Evolutionary conservation across 2,797 vertebrate genomes (phyloP), one percentile per base, ranked within the genome.

Genomic region (Lagocephalus sceleratus): DNA sequence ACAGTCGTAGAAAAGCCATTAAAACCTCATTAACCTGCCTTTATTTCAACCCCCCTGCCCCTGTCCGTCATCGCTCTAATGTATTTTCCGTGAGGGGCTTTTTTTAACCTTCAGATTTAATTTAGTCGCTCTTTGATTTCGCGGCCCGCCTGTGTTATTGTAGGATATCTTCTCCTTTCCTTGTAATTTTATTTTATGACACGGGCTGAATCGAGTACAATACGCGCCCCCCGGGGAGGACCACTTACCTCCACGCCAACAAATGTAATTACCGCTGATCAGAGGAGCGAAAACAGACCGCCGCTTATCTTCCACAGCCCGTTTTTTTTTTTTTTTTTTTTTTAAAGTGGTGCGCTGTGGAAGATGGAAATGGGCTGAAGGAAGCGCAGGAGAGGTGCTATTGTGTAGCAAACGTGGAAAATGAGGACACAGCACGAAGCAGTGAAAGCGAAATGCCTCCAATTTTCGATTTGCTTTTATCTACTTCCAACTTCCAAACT

Each of bases 231-330:
- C 83, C 57, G 63, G 86, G 85, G 84, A 78, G 74, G 66, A 76
- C 73, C 78, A 83, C 82, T 89, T 88, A 87, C 86, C 83, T 85
- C 73, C 78, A 79, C 75, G 75, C 83, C 79, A 79, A 75, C 79
- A 78, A 84, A 88, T 75, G 82, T 80, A 87, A 88, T 89, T 84
- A 86, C 80, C 51, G 49, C 71, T 73, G 78, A 81, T 85, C 85
- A 87, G 80, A 87, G 74, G 65, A 86, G 79, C 67, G 88, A 93
- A 93, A 94, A 90, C 85, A 87, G 87, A 87, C 86, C 79, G 20
- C 51, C 75, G 79, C 90, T 94, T 93, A 92, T 94, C 92, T 92
- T 61, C 70, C 39, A 56, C 60, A 56, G 66, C 47, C 45, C 23
- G 61, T 85, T 60, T 85, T 81, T 73, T 89, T 54, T 56, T 49